Evolutionary conservation across 2,113 vertebrate genomes (phyloP).

Genomic region (Indicator indicator): DNA sequence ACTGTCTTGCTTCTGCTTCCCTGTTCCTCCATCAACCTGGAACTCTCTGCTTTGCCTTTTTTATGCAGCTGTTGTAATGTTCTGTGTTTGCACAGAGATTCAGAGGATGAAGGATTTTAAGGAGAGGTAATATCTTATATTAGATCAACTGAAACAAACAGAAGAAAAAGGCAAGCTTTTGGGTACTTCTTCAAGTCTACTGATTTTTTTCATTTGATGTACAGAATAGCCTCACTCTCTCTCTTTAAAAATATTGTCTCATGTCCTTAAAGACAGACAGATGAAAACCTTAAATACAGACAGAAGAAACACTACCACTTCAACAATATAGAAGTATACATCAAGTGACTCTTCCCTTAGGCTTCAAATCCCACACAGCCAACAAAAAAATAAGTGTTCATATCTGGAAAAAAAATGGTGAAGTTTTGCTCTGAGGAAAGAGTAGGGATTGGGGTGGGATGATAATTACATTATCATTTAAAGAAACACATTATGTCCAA

Average conservation of each 20-base stretch:
- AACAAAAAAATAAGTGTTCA: not conserved
- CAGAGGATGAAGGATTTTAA: not conserved
- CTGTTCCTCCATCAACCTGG: not conserved
- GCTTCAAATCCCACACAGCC: not conserved
- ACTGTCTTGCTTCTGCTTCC: not conserved
- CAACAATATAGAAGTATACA: not conserved
- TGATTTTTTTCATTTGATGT: not conserved
- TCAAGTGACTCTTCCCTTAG: not conserved
- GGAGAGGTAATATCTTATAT: no score
- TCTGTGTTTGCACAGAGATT: not conserved
- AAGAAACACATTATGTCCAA: not conserved
- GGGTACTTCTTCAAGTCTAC: not conserved
- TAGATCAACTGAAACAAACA: not conserved
- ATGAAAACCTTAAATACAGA: not conserved
- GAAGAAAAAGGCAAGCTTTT: not conserved
- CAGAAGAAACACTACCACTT: not conserved
- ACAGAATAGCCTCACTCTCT: not conserved
- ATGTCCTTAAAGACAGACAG: not conserved
- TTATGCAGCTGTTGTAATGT: not conserved
- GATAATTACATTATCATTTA: not conserved
- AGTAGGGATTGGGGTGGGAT: no score
- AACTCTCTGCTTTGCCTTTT: not conserved
- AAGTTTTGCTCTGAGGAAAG: not conserved
- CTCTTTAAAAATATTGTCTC: not conserved
- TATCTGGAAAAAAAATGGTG: not conserved